Evolutionary conservation across 2,888 invertebrate genomes (phyloP).

Genomic region (Pollenia labialis): DNA sequence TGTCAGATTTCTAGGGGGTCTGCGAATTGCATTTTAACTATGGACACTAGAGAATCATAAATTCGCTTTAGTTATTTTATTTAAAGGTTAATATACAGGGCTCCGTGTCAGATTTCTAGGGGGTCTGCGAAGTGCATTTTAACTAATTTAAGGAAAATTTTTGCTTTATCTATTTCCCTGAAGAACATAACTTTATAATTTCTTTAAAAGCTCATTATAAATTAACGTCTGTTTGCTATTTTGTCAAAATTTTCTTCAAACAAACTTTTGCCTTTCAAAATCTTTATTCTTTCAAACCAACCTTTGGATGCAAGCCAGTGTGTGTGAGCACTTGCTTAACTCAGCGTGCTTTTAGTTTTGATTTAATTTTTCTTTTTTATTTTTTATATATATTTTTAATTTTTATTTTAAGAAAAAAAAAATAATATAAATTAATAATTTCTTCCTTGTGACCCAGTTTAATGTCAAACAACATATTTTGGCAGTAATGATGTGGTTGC

Average conservation of each 20-base stretch:
- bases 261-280: background rate
- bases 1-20: too few species aligned
- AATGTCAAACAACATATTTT: slow-evolving; percentile 56
- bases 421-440: slow-evolving; percentile 75
- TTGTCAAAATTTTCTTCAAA: background rate
- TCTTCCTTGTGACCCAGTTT: slow-evolving; percentile 76
- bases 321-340: background rate
- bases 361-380: slow-evolving; percentile 1
- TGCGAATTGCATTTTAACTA: too few species aligned
- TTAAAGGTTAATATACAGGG: too few species aligned
- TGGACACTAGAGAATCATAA: too few species aligned
- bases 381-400: slow-evolving; percentile 18
- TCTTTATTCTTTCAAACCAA: background rate
- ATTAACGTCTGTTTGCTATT: too few species aligned
- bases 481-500: slow-evolving; percentile 50
- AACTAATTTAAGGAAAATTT: too few species aligned
- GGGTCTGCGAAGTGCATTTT: too few species aligned
- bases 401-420: slow-evolving; percentile 3
- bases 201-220: too few species aligned
- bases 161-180: too few species aligned
- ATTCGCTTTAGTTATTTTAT: too few species aligned
- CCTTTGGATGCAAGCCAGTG: background rate
- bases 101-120: too few species aligned
- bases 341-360: background rate
- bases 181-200: too few species aligned